Evolutionary conservation across 2,888 invertebrate species (phyloP).

Genomic region (Cheilosia pagana): DNA sequence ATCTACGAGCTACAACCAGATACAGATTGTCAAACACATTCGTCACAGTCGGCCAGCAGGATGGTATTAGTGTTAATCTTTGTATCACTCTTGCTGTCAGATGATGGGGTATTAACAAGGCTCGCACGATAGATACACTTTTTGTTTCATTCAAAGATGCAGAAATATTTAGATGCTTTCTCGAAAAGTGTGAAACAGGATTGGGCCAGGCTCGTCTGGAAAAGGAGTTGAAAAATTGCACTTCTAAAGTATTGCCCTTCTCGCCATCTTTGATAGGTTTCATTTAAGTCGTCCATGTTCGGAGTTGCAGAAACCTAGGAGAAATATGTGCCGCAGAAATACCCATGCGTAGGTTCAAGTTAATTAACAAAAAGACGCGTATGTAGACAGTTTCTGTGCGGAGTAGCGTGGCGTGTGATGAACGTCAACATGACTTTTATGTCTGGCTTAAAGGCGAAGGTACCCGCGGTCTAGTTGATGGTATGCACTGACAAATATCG

Average conservation of each 20-base stretch:
- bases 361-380: slow-evolving; percentile 61
- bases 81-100: neutral
- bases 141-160: neutral
- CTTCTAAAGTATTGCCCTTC: neutral
- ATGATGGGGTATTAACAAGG: slow-evolving; percentile 1
- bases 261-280: neutral
- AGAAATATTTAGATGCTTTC: neutral
- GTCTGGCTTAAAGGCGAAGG: slow-evolving; percentile 47
- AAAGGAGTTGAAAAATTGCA: slow-evolving; percentile 1
- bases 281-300: neutral
- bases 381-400: neutral
- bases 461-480: slow-evolving; percentile 52
- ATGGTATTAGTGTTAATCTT: slow-evolving; percentile 30
- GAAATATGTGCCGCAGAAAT: slow-evolving; percentile 36
- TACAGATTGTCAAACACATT: slow-evolving; percentile 53
- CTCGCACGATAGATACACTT: neutral
- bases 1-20: slow-evolving; percentile 4
- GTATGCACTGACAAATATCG: slow-evolving; percentile 17
- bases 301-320: slow-evolving; percentile 16
- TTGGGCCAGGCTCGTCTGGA: slow-evolving; percentile 1
- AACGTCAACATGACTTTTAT: slow-evolving; percentile 37
- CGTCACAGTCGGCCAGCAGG: slow-evolving; percentile 27
- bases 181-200: neutral
- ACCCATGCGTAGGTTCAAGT: slow-evolving; percentile 46
- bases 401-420: slow-evolving; percentile 4